Evolutionary conservation across 2,797 vertebrate species (phyloP).

Genomic region (Oophaga sylvatica): DNA sequence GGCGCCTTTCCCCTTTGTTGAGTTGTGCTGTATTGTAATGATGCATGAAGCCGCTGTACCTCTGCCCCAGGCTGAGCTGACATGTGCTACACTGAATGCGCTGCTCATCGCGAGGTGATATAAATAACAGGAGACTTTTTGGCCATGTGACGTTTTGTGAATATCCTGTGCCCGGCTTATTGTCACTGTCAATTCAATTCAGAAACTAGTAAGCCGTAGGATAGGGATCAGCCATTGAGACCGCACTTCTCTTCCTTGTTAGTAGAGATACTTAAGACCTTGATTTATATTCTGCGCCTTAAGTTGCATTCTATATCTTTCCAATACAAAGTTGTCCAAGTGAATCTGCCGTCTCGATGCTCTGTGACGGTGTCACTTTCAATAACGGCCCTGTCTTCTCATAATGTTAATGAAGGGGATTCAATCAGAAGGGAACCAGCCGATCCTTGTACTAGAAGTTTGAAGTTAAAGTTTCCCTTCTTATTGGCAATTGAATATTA

Average conservation of each 20-base stretch:
- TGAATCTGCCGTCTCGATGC: conserved; percentile 18
- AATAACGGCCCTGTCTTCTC: conserved; percentile 23
- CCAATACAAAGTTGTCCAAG: conserved; percentile 41
- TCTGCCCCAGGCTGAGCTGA: not conserved
- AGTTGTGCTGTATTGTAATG: not conserved
- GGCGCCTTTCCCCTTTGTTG: not conserved
- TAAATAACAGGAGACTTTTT: conserved; percentile 27
- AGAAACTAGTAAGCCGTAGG: conserved; percentile 43
- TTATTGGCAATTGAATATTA: not conserved
- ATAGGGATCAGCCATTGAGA: conserved; percentile 39
- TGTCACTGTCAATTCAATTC: conserved; percentile 48
- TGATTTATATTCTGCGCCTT: conserved; percentile 33
- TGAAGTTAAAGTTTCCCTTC: not conserved
- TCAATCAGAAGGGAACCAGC: not conserved
- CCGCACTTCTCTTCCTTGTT: conserved; percentile 25
- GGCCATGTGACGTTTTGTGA: conserved; percentile 7
- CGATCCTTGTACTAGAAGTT: not conserved
- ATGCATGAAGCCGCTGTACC: not conserved
- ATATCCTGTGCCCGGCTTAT: conserved; percentile 23
- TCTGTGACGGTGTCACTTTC: conserved; percentile 20
- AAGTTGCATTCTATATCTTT: conserved; percentile 43
- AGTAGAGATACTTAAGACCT: conserved; percentile 34
- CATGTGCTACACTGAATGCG: not conserved
- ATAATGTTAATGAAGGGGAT: conserved; percentile 26
- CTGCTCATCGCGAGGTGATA: not conserved